These are phyloP conservation scores for Nothocercus nigrocapillus DNA, from an alignment of 2,113 vertebrate genomes.

Conservation along the genomic window DNA sequence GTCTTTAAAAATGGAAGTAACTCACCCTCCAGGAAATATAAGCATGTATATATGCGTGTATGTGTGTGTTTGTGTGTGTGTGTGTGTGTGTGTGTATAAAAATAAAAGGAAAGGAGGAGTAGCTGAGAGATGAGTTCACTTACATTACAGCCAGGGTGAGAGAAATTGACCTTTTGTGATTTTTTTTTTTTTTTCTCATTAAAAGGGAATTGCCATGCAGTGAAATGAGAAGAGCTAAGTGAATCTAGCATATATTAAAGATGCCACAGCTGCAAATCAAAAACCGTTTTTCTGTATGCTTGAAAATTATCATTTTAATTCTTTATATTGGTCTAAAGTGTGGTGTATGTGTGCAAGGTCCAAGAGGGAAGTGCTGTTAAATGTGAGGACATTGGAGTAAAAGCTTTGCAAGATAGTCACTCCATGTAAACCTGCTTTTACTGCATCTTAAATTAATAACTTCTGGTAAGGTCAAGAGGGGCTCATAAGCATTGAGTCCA, in stretches of 20 bases:
- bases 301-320: neutral
- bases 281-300: neutral
- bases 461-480: neutral
- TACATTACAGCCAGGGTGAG: too few species aligned
- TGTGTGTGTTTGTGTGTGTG: too few species aligned
- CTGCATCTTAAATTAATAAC: neutral
- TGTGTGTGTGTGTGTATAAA: neutral
- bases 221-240: neutral
- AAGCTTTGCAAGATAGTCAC: neutral
- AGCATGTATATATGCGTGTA: fast-evolving
- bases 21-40: fast-evolving
- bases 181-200: neutral
- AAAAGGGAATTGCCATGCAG: neutral
- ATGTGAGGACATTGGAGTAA: neutral
- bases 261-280: neutral
- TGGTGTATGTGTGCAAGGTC: neutral
- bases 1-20: neutral
- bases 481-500: neutral
- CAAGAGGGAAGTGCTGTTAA: neutral
- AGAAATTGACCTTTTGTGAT: too few species aligned
- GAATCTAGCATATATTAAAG: neutral
- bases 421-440: neutral
- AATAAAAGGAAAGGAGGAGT: too few species aligned
- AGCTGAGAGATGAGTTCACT: neutral
- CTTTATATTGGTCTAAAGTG: neutral